Conservation (phyloP, 2,888 invertebrate species). For the Dryocosmus kuriphilus region DNA sequence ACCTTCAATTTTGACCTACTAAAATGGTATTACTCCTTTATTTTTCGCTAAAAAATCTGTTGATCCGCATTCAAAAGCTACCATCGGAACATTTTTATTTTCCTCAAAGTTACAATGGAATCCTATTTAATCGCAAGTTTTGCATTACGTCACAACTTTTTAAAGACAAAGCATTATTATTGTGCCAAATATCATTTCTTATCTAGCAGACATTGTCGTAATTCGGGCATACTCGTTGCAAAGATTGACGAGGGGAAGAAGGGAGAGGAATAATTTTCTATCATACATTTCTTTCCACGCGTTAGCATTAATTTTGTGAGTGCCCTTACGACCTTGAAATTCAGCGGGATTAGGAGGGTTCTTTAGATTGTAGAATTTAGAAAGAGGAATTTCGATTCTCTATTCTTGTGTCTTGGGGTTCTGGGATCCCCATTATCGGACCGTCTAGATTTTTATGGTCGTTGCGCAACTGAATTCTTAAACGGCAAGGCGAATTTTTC, state of each 20-base stretch:
- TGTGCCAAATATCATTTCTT: conserved; percentile 19
- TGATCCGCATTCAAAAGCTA: not conserved
- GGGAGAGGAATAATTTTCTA: not conserved
- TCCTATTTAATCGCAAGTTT: conserved; percentile 3
- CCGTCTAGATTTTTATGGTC: not conserved
- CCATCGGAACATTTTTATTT: not conserved
- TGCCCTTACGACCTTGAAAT: not conserved
- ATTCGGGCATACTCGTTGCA: not conserved
- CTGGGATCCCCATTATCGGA: not conserved
- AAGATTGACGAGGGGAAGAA: not conserved
- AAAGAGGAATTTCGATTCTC: conserved; percentile 12
- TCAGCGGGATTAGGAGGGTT: not conserved
- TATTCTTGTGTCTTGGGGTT: not conserved
- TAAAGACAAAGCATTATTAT: conserved; percentile 16
- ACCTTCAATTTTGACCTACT: too few species aligned
- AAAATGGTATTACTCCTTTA: not conserved
- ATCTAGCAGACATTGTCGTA: conserved; percentile 11
- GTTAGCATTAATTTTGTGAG: not conserved
- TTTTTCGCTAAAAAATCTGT: not conserved
- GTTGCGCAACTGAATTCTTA: not conserved
- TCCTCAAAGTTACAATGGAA: not conserved
- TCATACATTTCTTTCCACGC: not conserved
- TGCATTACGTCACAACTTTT: not conserved
- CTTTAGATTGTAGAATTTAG: conserved; percentile 28
- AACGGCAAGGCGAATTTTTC: not conserved